Base-by-base conservation (phyloP, 2,797 vertebrate species). In the Periparus ater region DNA sequence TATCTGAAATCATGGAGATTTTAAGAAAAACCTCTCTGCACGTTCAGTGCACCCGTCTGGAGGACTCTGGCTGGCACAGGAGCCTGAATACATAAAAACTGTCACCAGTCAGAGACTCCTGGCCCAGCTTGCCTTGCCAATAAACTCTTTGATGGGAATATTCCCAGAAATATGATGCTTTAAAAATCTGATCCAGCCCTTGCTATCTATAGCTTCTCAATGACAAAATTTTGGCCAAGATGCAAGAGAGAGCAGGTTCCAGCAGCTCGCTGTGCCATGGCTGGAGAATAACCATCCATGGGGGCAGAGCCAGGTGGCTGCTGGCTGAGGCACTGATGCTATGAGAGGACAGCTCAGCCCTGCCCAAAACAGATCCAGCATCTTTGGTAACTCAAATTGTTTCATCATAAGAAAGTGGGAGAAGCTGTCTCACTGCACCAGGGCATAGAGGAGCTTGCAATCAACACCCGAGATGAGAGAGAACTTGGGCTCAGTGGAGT, bases 101-200 rank as follows among this genome's bases (percentile, higher is more conserved):
- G 77, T 74, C 87, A 62, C 73, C 4, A 15, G n/a, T 22, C 78
- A 45, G 60, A 61, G 54, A 42, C 84, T 93, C 53, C 76, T 91
- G 91, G 88, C 77, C 73, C 80, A 81, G 73, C 45, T 44, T 84
- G 78, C 81, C 58, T 86, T 92, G 94, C 89, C 87, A 89, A 75
- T 57, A 66, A 61, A 34, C 60, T 84, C 36, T 61, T 65, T 84
- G 70, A 93, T n/a, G 54, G 67, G 94, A 92, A 82, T 51, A 81
- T 85, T 93, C 93, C 81, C 94, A 87, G 89, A 93, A 93, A 93
- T 89, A 84, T 5, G 54, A 57, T 40, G 84, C 63, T 92, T 91
- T 89, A 85, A 95, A 72, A 78, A 82, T n/a, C 81, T 26, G 9
- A 48, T 71, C 84, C 81, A 85, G 71, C 81, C 74, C 66, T 92